phyloP scores from a whole-genome alignment of 2,113 vertebrate genomes.

The Lepidothrix coronata region DNA sequence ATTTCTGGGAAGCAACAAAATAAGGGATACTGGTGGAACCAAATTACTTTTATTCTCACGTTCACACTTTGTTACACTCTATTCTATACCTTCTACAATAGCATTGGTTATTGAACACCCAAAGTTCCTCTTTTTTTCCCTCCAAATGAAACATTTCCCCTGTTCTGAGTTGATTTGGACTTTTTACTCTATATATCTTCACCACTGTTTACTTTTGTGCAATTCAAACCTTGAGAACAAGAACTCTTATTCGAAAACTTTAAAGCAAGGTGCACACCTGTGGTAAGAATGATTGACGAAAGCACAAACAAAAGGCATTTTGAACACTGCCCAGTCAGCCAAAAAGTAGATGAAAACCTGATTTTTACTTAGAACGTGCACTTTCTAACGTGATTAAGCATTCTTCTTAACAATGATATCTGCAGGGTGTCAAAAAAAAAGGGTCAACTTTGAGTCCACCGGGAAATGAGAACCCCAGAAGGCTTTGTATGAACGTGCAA shows the following conservation, averaged over 20 bases:
- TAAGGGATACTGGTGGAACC: not conserved
- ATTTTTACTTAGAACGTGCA: not conserved
- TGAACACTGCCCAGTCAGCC: not conserved
- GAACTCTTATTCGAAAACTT: not conserved
- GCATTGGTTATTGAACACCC: rapidly evolving
- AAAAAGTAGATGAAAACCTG: not conserved
- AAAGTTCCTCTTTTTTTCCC: not conserved
- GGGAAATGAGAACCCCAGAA: not conserved
- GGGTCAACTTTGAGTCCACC: not conserved
- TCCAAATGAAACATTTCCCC: not conserved
- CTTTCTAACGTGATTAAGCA: not conserved
- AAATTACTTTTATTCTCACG: not conserved
- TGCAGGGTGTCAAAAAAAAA: not conserved
- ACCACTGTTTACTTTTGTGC: not conserved
- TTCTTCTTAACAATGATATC: not conserved
- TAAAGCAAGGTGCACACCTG: not conserved
- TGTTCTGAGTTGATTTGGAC: not conserved
- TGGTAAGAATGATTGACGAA: not conserved
- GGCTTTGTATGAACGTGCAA: not conserved
- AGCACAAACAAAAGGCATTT: not conserved
- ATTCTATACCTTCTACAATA: not conserved
- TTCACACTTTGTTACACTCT: not conserved
- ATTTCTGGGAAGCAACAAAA: not conserved
- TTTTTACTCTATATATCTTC: not conserved
- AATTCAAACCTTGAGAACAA: not conserved